Evolutionary conservation across 2,113 vertebrate species (phyloP), one percentile per base, ranked within the genome.

Genomic region (Lota lota): DNA sequence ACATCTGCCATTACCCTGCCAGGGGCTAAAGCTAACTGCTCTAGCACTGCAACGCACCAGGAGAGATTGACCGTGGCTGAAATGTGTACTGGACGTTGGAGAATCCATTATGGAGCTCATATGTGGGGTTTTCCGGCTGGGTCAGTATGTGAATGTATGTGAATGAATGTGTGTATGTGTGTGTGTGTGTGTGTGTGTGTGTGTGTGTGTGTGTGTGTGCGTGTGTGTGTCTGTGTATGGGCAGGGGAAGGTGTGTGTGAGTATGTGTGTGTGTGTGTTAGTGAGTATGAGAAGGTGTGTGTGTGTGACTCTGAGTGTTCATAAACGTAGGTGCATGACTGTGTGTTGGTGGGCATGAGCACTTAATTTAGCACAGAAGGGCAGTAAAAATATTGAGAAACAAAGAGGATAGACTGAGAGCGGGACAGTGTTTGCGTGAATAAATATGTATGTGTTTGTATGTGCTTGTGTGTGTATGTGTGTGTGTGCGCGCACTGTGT

Each of bases 1-100:
- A 75, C 67, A 65, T 78, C 56, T 51, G 58, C 84, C 76, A 79
- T 78, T 81, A 83, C 82, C 81, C 72, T 75, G 68, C 80, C 82
- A 18, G 4, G 5, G 79, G 83, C 82, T 71, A 74, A 60, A n/a
- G 10, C 69, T 85, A 82, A 88, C 80, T 81, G 85, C 75, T 57
- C 68, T 62, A 79, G 72, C 67, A 70, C n/a, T 40, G 69, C 76
- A 74, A 79, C 72, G 80, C 78, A 79, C 74, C 54, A 40, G 51
- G 76, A 78, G 79, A 74, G 77, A 85, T 66, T 73, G 77, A 73
- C 79, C 62, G 1, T 12, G 65, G 70, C 75, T 47, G 40, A 14
- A 47, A 47, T 47, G 40, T 47, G 71, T 75, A 70, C 75, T 67
- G 47, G 77, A 75, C 76, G 40, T 77, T 76, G 70, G 33, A 69